Conservation (phyloP, 2,888 invertebrate species). For the Luperina nickerlii region DNA sequence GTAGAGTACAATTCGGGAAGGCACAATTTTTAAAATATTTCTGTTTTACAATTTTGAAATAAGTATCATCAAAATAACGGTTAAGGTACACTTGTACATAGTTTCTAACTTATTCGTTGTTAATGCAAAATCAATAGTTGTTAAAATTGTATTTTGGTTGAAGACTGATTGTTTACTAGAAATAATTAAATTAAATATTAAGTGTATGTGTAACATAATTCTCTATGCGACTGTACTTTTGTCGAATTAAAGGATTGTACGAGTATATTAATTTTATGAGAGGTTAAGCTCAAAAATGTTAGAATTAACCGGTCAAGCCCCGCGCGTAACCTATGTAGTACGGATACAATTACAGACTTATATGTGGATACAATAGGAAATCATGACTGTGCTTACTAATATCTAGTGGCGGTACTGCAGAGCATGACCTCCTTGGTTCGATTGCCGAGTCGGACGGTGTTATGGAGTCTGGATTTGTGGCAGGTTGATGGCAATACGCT, state of each 20-base stretch:
- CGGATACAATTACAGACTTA: too few relatives aligned
- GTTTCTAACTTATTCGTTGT: slow-evolving; percentile 80
- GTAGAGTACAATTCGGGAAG: slow-evolving; percentile 75
- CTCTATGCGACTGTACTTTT: slow-evolving; percentile 30
- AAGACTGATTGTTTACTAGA: slow-evolving; percentile 87
- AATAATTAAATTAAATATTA: slow-evolving; percentile 56
- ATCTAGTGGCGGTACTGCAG: background rate
- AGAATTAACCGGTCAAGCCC: too few relatives aligned
- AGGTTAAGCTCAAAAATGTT: background rate
- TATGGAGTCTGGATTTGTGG: background rate
- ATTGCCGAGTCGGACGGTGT: too few relatives aligned
- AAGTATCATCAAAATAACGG: slow-evolving; percentile 52
- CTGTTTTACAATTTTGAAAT: slow-evolving; percentile 45
- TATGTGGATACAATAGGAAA: too few relatives aligned
- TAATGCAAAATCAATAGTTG: slow-evolving; percentile 72
- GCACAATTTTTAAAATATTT: slow-evolving; percentile 73
- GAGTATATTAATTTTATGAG: background rate
- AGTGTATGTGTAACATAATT: slow-evolving; percentile 40
- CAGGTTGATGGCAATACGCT: too few relatives aligned
- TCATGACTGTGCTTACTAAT: background rate
- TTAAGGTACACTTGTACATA: slow-evolving; percentile 70
- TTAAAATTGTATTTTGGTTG: slow-evolving; percentile 84
- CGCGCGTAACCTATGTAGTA: too few relatives aligned
- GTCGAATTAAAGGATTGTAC: slow-evolving; percentile 20
- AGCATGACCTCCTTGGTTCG: background rate